phyloP scores from a whole-genome alignment of 2,797 vertebrate genomes.

The Scolopax rusticola region DNA sequence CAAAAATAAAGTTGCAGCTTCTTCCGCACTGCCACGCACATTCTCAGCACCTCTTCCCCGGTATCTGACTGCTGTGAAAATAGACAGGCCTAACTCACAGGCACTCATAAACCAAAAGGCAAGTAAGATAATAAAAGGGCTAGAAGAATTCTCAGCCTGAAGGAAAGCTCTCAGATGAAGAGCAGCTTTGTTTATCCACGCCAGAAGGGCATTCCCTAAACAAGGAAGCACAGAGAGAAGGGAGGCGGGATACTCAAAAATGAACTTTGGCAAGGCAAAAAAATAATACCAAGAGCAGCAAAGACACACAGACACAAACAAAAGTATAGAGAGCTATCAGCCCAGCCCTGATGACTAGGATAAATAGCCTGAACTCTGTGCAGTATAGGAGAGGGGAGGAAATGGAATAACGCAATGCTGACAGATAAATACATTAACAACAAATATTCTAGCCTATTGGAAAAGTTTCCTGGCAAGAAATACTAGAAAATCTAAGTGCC shows the following conservation, averaged over 20 bases:
- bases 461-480: neutral
- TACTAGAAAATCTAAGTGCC: neutral
- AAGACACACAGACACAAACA: neutral
- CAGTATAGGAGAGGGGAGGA: neutral
- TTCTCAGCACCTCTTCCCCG: constrained; percentile 90
- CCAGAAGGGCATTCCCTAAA: neutral
- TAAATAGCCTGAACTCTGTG: neutral
- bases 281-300: neutral
- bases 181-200: neutral
- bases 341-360: neutral
- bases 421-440: neutral
- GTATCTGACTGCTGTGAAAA: constrained; percentile 83
- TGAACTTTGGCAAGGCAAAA: neutral
- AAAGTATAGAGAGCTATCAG: neutral
- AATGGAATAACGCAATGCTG: neutral
- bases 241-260: neutral
- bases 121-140: neutral
- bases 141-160: neutral
- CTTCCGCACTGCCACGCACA: constrained; percentile 97
- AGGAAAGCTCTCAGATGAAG: neutral
- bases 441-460: neutral
- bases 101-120: neutral
- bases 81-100: neutral
- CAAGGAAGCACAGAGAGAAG: neutral
- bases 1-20: constrained; percentile 97